Base-by-base conservation (phyloP, 2,888 invertebrate genomes). In the Erebia aethiops region DNA sequence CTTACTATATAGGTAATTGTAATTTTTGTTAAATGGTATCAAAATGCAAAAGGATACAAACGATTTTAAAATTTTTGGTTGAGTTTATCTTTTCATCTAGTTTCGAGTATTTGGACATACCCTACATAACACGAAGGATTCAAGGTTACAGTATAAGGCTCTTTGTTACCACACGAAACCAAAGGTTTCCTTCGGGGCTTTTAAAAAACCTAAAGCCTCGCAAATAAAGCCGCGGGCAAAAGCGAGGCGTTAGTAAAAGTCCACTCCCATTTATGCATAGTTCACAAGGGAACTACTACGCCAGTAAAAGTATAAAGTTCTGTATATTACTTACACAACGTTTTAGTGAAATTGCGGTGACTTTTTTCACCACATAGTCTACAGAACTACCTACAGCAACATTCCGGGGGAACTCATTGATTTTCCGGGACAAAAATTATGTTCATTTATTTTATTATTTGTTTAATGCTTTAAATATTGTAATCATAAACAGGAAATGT, bases 321-420 rank as follows among this genome's bases (percentile, higher is more conserved):
- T 49, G 52, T 54, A 35, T 65, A 46, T 58, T 52, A 43, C 54
- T 7, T 43, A 9, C 62, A 66, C 57, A 70, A 57, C 66, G 63
- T 69, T 72, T 73, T 67, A 73, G 66, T 60, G 16, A 73, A 71
- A 71, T 68, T 71, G 69, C 65, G 56, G 41, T 68, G 66, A 49
- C 52, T 61, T 66, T 61, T 60, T 46, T 61, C 43, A 54, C 54
- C 58, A 58, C 57, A 60, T 62, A 66, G 68, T 68, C 35, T 57
- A 46, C 21, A 52, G 35, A 1, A 35, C 26, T 26, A 26, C 35
- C 35, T 35, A 35, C 35, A 35, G 35, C 7, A 35, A 35, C 2
- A 26, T 35, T 7, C 35, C 35, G 35, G 7, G 0, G 35, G 7
- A 7, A 35, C 35, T 35, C 35, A 35, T 5, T 35, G 35, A 35